phyloP scores from a whole-genome alignment of 1,140 invertebrate species.

The Bombus cullumanus region DNA sequence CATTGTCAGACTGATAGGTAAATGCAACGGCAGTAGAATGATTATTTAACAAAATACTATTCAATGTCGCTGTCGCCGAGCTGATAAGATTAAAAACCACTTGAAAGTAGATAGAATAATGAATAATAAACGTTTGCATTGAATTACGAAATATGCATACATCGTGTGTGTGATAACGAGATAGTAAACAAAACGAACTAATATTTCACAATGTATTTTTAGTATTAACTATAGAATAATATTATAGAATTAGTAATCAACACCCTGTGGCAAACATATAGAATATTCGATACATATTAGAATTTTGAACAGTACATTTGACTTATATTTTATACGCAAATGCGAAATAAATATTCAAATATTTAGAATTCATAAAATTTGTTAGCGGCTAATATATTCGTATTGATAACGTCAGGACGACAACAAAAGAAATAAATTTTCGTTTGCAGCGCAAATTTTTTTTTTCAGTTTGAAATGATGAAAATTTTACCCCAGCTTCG shows the following conservation, averaged over 20 bases:
- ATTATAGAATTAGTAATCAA: background rate
- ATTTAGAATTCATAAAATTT: background rate
- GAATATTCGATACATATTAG: background rate
- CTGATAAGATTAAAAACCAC: background rate
- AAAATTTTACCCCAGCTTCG: background rate
- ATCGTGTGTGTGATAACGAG: background rate
- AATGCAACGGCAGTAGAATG: background rate
- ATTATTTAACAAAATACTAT: background rate
- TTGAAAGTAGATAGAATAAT: background rate
- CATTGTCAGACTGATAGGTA: background rate
- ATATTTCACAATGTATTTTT: background rate
- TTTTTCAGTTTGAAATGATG: background rate
- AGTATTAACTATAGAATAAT: background rate
- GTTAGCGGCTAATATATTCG: background rate
- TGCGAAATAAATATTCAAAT: background rate
- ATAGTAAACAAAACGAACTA: background rate
- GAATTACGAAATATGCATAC: background rate
- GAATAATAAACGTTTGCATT: constrained; percentile 7
- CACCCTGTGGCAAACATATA: background rate
- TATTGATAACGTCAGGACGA: background rate
- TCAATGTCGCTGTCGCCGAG: background rate
- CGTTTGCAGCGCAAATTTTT: background rate
- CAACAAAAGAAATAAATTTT: background rate
- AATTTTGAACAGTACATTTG: background rate
- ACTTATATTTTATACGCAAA: background rate